Evolutionary conservation across 2,113 vertebrate genomes (phyloP).

Genomic region (Danio rerio): DNA sequence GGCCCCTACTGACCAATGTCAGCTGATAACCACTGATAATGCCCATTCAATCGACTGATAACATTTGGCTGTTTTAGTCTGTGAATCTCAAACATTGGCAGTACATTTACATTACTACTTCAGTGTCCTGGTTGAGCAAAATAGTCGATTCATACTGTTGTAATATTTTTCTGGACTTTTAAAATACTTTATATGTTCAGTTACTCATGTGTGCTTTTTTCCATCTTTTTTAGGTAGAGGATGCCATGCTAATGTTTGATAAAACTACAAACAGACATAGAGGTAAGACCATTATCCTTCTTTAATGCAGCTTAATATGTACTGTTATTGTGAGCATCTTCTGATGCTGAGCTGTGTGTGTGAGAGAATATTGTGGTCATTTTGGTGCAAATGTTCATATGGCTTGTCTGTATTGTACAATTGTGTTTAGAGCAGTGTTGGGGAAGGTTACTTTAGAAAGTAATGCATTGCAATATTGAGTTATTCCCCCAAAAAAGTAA

Average conservation of each 20-base stretch:
- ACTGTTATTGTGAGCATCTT: background rate
- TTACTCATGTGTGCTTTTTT: constrained; percentile 57
- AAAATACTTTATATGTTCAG: background rate
- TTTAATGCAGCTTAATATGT: background rate
- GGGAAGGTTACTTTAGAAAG: too few relatives aligned
- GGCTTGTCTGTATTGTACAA: background rate
- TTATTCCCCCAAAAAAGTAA: too few relatives aligned
- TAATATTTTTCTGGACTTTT: background rate
- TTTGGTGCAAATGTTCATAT: background rate
- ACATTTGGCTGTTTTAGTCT: too few relatives aligned
- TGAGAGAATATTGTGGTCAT: background rate
- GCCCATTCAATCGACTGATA: too few relatives aligned
- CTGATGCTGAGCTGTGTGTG: background rate
- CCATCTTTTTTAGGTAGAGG: constrained; percentile 89
- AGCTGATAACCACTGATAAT: too few relatives aligned
- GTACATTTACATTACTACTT: too few relatives aligned
- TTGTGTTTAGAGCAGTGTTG: too few relatives aligned
- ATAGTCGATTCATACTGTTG: background rate
- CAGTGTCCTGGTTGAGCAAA: too few relatives aligned
- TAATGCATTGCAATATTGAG: too few relatives aligned
- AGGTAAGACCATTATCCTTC: constrained; percentile 82
- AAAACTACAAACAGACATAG: constrained; percentile 99
- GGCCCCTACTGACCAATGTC: too few relatives aligned
- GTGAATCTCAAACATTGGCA: too few relatives aligned
- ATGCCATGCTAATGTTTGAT: constrained; percentile 99